Evolutionary conservation across 2,113 vertebrate species (phyloP).

Genomic region (Leptosomus discolor): DNA sequence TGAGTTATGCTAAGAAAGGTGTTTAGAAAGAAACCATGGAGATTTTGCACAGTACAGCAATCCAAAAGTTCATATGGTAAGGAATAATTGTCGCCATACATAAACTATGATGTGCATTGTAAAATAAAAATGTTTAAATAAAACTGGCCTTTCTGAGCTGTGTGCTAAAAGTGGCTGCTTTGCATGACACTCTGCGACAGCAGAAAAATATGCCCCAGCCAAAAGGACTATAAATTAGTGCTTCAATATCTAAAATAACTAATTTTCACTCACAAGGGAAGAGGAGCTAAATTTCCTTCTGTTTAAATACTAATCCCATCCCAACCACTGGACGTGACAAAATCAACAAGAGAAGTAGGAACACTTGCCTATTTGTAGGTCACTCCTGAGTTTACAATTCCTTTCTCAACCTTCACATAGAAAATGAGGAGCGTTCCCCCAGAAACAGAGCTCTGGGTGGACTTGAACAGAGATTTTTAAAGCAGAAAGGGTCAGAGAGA

Average conservation of each 20-base stretch:
- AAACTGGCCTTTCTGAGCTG: neutral
- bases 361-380: neutral
- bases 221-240: neutral
- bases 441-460: neutral
- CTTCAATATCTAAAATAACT: neutral
- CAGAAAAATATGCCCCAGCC: neutral
- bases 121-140: conserved; percentile 15
- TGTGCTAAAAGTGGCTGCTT: neutral
- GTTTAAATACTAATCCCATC: neutral
- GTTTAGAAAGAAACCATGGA: conserved; percentile 36
- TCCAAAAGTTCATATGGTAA: neutral
- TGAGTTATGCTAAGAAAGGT: conserved; percentile 58
- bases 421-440: neutral
- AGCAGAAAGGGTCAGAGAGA: neutral
- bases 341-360: neutral
- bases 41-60: conserved; percentile 47
- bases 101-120: neutral
- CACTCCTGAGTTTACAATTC: neutral
- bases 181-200: neutral
- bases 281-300: neutral
- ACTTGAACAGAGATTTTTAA: neutral
- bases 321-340: neutral
- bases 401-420: neutral
- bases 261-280: neutral
- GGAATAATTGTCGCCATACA: conserved; percentile 5